A percentile compares a stretch with the other conserved stretches of the same genome.
Evolutionary conservation across 2,888 invertebrate genomes (phyloP).

Genomic region (Zonitis immaculata): DNA sequence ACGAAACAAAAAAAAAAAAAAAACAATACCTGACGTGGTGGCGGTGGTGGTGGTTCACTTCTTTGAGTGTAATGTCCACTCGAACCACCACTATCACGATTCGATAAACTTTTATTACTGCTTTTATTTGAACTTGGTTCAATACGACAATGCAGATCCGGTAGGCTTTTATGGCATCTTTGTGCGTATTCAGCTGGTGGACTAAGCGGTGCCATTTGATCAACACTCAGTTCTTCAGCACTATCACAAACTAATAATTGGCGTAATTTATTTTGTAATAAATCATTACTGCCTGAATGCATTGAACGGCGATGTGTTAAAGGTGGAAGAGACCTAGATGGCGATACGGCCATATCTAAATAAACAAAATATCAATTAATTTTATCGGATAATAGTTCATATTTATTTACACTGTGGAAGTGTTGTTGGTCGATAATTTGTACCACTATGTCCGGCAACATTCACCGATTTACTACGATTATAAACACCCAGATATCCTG

Average conservation of each 20-base stretch:
- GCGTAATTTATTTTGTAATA: conserved; percentile 73
- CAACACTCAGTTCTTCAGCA: conserved; percentile 58
- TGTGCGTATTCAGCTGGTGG: conserved; percentile 69
- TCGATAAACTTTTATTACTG: conserved; percentile 52
- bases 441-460: conserved; percentile 36
- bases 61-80: conserved; percentile 80
- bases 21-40: conserved; percentile 47
- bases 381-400: conserved; percentile 3
- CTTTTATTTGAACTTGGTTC: conserved; percentile 49
- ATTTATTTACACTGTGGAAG: conserved; percentile 45
- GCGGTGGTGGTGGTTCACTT: conserved; percentile 66
- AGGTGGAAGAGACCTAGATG: conserved; percentile 53
- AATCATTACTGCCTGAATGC: conserved; percentile 54
- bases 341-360: conserved; percentile 49
- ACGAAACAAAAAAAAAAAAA: no score
- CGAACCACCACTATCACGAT: conserved; percentile 77
- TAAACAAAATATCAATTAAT: neutral
- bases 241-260: conserved; percentile 71
- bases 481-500: conserved; percentile 41
- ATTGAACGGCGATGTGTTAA: conserved; percentile 52
- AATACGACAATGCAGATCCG: conserved; percentile 51
- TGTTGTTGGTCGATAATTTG: conserved; percentile 42
- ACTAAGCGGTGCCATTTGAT: conserved; percentile 57
- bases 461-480: conserved; percentile 46
- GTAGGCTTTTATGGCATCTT: conserved; percentile 79